Base-by-base conservation (phyloP, 2,888 invertebrate species). In the Macrophya alboannulata region DNA sequence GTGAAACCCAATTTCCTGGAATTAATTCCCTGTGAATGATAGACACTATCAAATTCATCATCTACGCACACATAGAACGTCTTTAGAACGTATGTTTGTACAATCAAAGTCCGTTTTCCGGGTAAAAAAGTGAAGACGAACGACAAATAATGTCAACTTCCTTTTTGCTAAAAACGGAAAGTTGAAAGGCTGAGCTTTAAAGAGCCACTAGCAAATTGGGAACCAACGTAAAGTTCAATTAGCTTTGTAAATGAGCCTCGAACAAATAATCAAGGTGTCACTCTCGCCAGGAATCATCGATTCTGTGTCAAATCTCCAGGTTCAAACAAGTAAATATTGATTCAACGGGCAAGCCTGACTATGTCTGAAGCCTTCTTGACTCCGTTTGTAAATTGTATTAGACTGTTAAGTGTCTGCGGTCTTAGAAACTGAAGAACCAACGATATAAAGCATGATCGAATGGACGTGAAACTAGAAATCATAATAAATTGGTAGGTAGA, bases 261-360 rank as follows among this genome's bases (percentile, higher is more conserved):
- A 31, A 55, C n/a, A 77, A 77, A 77, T 77, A 77, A 77, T 77
- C 51, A 31, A 55, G 31, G 77, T 55, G 51, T 77, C 31, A 55
- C 17, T 37, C 77, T 74, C 9, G 45, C 43, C 45, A 21, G 21
- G n/a, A 74, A 43, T 45, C 72, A 68, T 68, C 68, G 68, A 17
- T 37, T 68, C 6, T 8, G 37, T 68, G 37, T 37, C 37, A 45
- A 74, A 74, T 45, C 45, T 45, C 72, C 45, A n/a, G 21, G 45
- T 31, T n/a, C 37, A 51, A 4, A 31, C 4, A 37, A 0, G 77
- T 51, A 77, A 77, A 77, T 77, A 77, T 77, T 55, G 77, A 77
- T 77, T 17, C 51, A 55, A 77, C 9, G 25, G 37, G 48, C 45
- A 55, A 10, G 37, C 77, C 17, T 31, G 31, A 3, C 74, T 6